A percentile compares a stretch with the other conserved stretches of the same genome.
Evolutionary conservation across 2,888 invertebrate species (phyloP).

Genomic region (Automeris io): DNA sequence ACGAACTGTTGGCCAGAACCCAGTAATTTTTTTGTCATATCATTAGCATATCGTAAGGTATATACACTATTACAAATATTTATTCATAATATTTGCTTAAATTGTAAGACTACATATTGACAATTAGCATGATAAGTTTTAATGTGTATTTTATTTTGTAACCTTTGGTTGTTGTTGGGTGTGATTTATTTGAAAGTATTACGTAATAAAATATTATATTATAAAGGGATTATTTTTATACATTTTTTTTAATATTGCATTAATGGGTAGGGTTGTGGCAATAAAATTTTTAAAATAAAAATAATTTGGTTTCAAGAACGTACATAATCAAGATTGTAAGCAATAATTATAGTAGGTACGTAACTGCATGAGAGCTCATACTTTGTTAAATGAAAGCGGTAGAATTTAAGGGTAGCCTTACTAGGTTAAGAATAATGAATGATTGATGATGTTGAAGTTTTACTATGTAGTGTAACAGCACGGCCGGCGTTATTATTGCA

Average conservation of each 20-base stretch:
- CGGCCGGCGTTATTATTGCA: slow-evolving; percentile 67
- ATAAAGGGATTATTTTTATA: slow-evolving; percentile 7
- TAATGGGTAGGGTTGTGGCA: slow-evolving; percentile 5
- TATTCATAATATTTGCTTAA: slow-evolving; percentile 35
- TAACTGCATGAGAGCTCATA: slow-evolving; percentile 39
- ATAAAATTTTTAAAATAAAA: slow-evolving; percentile 15
- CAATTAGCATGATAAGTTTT: slow-evolving; percentile 9
- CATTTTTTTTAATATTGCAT: slow-evolving; percentile 4
- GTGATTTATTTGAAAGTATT: background rate
- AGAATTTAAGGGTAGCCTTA: slow-evolving; percentile 74
- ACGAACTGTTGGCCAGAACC: slow-evolving; percentile 51
- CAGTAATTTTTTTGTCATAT: slow-evolving; percentile 73
- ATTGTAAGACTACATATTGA: slow-evolving; percentile 11
- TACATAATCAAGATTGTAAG: slow-evolving; percentile 26
- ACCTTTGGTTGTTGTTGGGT: slow-evolving; percentile 7
- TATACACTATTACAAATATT: slow-evolving; percentile 27
- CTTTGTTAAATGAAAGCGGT: slow-evolving; percentile 42
- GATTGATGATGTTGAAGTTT: slow-evolving; percentile 56
- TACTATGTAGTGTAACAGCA: slow-evolving; percentile 61
- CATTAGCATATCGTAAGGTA: slow-evolving; percentile 50
- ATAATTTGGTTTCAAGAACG: slow-evolving; percentile 18
- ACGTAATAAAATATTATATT: slow-evolving; percentile 4
- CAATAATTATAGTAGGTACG: slow-evolving; percentile 35
- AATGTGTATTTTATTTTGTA: slow-evolving; percentile 7
- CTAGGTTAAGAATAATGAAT: slow-evolving; percentile 62